Base-by-base conservation (phyloP, 2,888 invertebrate species). In the Eutolmus rufibarbis region DNA sequence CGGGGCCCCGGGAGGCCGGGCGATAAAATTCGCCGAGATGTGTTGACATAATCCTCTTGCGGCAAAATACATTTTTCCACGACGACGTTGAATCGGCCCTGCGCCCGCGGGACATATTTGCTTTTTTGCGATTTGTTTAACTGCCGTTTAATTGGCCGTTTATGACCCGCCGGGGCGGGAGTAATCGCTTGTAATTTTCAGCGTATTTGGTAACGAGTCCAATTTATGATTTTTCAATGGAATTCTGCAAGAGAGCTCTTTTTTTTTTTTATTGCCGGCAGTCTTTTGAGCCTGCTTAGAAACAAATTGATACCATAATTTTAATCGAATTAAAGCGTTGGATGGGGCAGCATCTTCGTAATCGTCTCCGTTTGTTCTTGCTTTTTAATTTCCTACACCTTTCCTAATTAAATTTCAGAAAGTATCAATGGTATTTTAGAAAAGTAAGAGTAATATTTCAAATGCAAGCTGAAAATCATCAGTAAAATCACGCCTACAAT, bases 1-100 rank as follows among this genome's bases (percentile, higher is more conserved):
- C 7, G 57, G 28, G 66, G 23, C 66, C 66, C 23, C 5, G 66
- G 66, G 66, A 23, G 19, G 19, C 31, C 40, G 57, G 23, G 12
- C 66, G 82, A 84, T 79, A 79, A 79, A 79, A 79, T 37, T 66
- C 40, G 23, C 40, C 12, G 66, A 84, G 82, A 84, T 37, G 82
- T 84, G 82, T 84, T 84, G 82, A 84, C 82, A 84, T 81, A 81
- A 81, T 56, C 51, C 31, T 84, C 82, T 34, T 57, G 66, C 66
- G 57, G 57, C 56, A 40, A 40, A 40, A 34, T 57, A 31, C 66
- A 37, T 84, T 84, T 66, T 84, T 81, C 40, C 66, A 84, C 66
- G 28, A 7, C 66, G 82, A 14, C 37, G 66, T 23, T 57, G 82
- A 84, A 66, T 66, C 40, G 66, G 57, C 40, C 56, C 23, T 37